Conservation (phyloP, 2,797 vertebrate species). For the Gambelia wislizenii region DNA sequence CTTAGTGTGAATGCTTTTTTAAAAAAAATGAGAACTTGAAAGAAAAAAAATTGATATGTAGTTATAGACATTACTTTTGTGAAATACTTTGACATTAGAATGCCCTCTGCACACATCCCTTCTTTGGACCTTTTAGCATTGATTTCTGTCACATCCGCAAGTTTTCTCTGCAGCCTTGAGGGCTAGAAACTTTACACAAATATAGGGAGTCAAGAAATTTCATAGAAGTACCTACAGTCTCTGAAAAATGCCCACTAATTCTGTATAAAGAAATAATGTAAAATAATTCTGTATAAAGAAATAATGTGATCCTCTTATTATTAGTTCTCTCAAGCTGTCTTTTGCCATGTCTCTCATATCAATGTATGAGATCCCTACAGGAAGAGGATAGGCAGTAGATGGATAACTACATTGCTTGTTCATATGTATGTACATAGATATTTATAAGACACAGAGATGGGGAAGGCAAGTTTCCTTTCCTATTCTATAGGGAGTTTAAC, state of each 20-base stretch:
- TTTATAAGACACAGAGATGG: not conserved
- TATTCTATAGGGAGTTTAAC: not conserved
- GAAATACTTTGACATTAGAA: not conserved
- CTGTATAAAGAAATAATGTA: not conserved
- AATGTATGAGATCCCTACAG: not conserved
- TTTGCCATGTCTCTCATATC: not conserved
- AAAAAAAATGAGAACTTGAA: not conserved
- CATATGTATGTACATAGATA: not conserved
- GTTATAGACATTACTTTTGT: not conserved
- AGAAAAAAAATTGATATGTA: not conserved
- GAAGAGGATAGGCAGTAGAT: too few species aligned
- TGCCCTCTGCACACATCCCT: not conserved
- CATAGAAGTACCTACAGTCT: not conserved
- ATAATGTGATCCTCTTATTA: not conserved
- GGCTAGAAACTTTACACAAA: not conserved
- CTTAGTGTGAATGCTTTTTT: not conserved
- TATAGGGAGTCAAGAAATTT: not conserved
- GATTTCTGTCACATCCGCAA: not conserved
- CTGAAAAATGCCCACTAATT: not conserved
- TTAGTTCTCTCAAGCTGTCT: not conserved
- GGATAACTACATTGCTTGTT: too few species aligned
- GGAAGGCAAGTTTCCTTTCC: conserved; percentile 1
- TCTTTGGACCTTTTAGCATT: not conserved
- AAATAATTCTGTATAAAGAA: not conserved
- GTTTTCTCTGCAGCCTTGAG: not conserved